Percentiles rank a stretch among this genome's conserved stretches.
These are phyloP conservation scores for Apodemia duryi DNA, from an alignment of 2,888 invertebrate species.

Conservation along the genomic window DNA sequence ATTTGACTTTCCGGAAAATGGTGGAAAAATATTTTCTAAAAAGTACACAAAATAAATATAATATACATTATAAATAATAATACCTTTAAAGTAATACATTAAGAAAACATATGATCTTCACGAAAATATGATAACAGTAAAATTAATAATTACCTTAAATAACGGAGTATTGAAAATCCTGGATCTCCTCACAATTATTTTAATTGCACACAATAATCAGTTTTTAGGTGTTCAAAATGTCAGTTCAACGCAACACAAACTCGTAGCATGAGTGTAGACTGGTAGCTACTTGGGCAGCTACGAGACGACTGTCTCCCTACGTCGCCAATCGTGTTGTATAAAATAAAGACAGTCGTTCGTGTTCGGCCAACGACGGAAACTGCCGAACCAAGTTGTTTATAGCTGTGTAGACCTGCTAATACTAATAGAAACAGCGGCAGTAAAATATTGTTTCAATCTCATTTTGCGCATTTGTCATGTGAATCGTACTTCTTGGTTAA, in stretches of 20 bases:
- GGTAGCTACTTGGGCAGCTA: constrained; percentile 48
- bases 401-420: constrained; percentile 30
- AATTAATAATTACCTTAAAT: background rate
- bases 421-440: constrained; percentile 22
- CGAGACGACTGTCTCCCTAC: constrained; percentile 68
- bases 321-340: constrained; percentile 44
- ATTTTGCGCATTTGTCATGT: background rate
- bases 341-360: constrained; percentile 49
- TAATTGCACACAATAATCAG: background rate
- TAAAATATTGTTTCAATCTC: constrained; percentile 14
- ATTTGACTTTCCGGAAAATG: background rate
- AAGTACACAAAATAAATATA: background rate
- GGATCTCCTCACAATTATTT: background rate
- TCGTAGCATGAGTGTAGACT: constrained; percentile 30
- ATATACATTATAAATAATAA: too few species aligned
- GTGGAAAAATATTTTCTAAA: background rate
- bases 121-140: background rate
- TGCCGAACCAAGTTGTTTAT: constrained; percentile 57
- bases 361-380: constrained; percentile 53
- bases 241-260: constrained; percentile 6
- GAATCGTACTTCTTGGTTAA: background rate
- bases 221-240: background rate
- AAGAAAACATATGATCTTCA: too few species aligned
- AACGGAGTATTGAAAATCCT: background rate
- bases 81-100: background rate